Percentiles rank a stretch among this genome's conserved stretches.
Evolutionary conservation across 2,797 vertebrate species (phyloP).

Genomic region (Acropternis orthonyx): DNA sequence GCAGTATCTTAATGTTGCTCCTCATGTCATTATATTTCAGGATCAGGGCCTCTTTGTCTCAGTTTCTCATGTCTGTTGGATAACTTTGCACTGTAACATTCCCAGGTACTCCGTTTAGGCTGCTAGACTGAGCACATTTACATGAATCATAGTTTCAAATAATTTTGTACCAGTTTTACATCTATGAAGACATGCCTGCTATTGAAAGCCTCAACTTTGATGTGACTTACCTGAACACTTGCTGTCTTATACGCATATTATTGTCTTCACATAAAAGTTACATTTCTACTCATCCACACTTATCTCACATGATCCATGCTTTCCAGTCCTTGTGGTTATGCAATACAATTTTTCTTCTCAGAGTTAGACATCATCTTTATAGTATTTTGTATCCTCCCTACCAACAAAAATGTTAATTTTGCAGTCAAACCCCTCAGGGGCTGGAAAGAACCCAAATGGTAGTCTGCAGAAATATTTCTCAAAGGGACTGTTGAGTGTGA

Average conservation of each 20-base stretch:
- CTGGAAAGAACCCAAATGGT: constrained; percentile 51
- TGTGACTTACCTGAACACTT: neutral
- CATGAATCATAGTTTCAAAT: neutral
- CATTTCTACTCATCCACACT: neutral
- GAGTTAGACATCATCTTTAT: neutral
- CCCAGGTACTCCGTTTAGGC: neutral
- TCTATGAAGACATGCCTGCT: neutral
- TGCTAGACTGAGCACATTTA: neutral
- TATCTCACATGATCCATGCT: neutral
- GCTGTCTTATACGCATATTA: neutral
- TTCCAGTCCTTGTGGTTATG: neutral
- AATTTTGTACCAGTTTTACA: neutral
- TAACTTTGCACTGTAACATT: neutral
- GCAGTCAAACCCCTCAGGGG: constrained; percentile 15
- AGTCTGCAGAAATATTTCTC: constrained; percentile 53
- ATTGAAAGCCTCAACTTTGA: neutral
- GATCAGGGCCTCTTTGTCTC: neutral
- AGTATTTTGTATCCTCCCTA: neutral
- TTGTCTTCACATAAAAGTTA: neutral
- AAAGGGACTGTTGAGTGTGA: constrained; percentile 54
- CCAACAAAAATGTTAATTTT: constrained; percentile 30
- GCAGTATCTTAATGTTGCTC: neutral
- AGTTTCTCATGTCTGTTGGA: neutral
- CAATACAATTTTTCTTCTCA: neutral
- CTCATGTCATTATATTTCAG: neutral